Conservation (phyloP, 2,888 invertebrate genomes). For the Anoplius nigerrimus region DNA sequence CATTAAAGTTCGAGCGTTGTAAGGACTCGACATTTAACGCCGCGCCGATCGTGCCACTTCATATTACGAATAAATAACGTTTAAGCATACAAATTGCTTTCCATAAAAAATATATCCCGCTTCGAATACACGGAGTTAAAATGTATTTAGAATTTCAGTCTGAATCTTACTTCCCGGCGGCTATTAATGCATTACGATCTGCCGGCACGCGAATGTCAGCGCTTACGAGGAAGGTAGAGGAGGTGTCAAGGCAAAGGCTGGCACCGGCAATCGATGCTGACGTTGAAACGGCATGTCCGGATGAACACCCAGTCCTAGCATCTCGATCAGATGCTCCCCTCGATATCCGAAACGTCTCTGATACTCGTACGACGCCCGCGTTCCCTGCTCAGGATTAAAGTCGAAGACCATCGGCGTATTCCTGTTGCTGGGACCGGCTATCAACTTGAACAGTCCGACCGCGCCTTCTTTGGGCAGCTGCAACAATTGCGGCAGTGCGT, state of each 20-base stretch:
- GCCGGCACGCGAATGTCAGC: neutral
- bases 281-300: conserved; percentile 14
- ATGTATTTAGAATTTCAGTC: too few species aligned
- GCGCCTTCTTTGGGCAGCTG: conserved; percentile 29
- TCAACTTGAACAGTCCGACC: conserved; percentile 24
- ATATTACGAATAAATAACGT: neutral
- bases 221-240: conserved; percentile 23
- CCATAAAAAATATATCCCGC: neutral
- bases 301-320: conserved; percentile 54
- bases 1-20: conserved; percentile 79
- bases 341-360: conserved; percentile 59
- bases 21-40: conserved; percentile 24
- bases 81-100: neutral
- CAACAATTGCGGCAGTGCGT: conserved; percentile 19
- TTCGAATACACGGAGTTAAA: too few species aligned
- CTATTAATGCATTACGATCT: neutral
- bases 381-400: conserved; percentile 55
- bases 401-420: conserved; percentile 32
- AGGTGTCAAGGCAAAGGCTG: conserved; percentile 28
- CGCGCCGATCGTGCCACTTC: neutral
- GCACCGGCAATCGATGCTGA: conserved; percentile 11
- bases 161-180: neutral
- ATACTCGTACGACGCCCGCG: conserved; percentile 46
- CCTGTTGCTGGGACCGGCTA: conserved; percentile 16
- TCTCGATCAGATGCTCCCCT: conserved; percentile 60